These are phyloP conservation scores for Nemotelus pantherinus DNA, from an alignment of 2,888 invertebrate species.

Conservation along the genomic window DNA sequence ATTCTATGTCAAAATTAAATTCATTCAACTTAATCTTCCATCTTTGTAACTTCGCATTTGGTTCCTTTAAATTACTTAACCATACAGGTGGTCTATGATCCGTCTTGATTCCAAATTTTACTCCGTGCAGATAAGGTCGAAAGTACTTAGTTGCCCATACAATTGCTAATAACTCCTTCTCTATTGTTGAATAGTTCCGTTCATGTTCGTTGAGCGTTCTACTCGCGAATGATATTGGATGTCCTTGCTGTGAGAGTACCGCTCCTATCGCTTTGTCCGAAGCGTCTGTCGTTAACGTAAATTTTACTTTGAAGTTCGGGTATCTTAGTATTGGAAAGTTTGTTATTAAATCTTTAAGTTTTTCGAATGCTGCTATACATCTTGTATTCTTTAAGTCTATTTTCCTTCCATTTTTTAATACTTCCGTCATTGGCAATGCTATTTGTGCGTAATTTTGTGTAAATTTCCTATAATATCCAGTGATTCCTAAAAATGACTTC, in stretches of 20 bases:
- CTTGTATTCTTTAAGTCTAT: neutral
- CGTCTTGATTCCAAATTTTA: neutral
- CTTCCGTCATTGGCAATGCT: constrained; percentile 50
- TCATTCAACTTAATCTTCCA: neutral
- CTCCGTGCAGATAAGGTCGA: constrained; percentile 55
- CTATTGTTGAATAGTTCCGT: constrained; percentile 55
- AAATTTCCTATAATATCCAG: constrained; percentile 17
- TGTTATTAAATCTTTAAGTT: constrained; percentile 7
- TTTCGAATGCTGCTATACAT: neutral
- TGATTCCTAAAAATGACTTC: constrained; percentile 42
- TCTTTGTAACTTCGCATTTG: neutral
- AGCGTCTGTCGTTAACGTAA: constrained; percentile 56
- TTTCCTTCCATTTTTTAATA: constrained; percentile 44
- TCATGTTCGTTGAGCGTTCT: constrained; percentile 47
- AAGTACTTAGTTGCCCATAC: constrained; percentile 58
- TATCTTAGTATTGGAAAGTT: constrained; percentile 36
- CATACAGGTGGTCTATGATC: constrained; percentile 17
- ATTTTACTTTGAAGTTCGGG: constrained; percentile 56
- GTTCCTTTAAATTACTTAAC: neutral
- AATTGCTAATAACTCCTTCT: constrained; percentile 58
- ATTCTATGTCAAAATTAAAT: neutral
- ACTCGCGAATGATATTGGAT: constrained; percentile 53
- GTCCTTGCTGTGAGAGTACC: constrained; percentile 54
- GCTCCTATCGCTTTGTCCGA: constrained; percentile 53
- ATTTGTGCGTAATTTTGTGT: neutral